Percentiles rank a stretch among this genome's conserved stretches.
These are phyloP conservation scores for Falco concolor DNA, from an alignment of 2,797 vertebrate genomes.

Conservation along the genomic window DNA sequence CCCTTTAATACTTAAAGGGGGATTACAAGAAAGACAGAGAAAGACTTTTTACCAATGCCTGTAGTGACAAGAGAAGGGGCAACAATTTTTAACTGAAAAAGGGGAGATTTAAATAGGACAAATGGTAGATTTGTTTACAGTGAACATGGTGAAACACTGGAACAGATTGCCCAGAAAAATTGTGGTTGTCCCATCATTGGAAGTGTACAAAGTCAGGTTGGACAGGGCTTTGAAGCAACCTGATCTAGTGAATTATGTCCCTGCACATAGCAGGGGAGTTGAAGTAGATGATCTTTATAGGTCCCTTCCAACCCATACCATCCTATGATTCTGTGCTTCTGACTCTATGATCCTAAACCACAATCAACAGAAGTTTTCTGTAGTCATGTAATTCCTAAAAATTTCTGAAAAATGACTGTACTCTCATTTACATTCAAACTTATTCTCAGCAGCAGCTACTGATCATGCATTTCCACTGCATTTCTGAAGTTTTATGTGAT, in stretches of 20 bases:
- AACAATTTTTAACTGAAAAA: background rate
- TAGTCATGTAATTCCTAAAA: background rate
- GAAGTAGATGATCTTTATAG: background rate
- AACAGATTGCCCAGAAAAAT: background rate
- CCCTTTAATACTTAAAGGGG: background rate
- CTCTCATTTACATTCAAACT: background rate
- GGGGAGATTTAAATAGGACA: background rate
- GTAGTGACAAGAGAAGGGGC: background rate
- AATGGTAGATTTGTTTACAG: background rate
- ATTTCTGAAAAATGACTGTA: background rate
- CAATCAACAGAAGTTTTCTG: background rate
- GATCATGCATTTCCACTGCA: background rate
- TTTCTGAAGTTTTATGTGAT: background rate
- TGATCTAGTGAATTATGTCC: background rate
- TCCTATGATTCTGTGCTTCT: background rate
- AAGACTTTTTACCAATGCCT: fast-evolving
- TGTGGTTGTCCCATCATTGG: background rate
- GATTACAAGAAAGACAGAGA: background rate
- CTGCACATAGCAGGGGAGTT: background rate
- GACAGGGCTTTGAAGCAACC: background rate
- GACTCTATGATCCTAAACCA: background rate
- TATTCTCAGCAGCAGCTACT: background rate
- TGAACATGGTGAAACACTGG: background rate
- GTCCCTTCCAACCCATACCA: background rate
- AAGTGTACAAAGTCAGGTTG: background rate